Evolutionary conservation across 2,113 vertebrate species (phyloP).

Genomic region (Suricata suricatta): DNA sequence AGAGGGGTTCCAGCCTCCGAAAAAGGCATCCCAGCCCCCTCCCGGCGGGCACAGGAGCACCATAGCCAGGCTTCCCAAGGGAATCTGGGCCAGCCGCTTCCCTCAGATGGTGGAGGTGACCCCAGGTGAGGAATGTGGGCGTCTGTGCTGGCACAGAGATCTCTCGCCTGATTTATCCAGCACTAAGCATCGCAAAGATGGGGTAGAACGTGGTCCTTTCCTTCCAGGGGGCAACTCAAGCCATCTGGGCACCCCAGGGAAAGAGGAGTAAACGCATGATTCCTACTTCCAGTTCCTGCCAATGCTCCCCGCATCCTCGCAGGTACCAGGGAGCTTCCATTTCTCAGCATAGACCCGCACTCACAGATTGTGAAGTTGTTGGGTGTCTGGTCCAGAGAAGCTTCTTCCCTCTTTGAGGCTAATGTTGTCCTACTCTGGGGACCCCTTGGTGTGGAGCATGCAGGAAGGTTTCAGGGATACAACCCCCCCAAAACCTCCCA

Average conservation of each 20-base stretch:
- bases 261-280: neutral
- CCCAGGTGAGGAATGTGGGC: accelerated
- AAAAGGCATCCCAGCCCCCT: accelerated
- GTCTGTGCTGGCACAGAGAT: too few species aligned
- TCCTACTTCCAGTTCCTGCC: neutral
- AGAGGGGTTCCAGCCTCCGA: neutral
- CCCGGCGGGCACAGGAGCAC: neutral
- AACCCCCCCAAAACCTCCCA: neutral
- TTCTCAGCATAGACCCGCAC: accelerated
- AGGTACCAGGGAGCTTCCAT: neutral
- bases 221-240: neutral
- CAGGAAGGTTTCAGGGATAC: neutral
- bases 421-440: neutral
- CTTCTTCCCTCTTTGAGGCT: neutral
- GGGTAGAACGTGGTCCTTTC: accelerated
- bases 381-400: neutral
- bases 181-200: neutral
- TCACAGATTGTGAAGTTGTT: neutral
- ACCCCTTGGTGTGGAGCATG: accelerated
- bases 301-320: neutral
- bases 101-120: neutral
- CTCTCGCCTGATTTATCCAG: neutral
- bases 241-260: neutral
- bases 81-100: neutral
- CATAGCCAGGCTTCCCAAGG: neutral